phyloP scores from a whole-genome alignment of 2,797 vertebrate species.

The Galago senegalensis region DNA sequence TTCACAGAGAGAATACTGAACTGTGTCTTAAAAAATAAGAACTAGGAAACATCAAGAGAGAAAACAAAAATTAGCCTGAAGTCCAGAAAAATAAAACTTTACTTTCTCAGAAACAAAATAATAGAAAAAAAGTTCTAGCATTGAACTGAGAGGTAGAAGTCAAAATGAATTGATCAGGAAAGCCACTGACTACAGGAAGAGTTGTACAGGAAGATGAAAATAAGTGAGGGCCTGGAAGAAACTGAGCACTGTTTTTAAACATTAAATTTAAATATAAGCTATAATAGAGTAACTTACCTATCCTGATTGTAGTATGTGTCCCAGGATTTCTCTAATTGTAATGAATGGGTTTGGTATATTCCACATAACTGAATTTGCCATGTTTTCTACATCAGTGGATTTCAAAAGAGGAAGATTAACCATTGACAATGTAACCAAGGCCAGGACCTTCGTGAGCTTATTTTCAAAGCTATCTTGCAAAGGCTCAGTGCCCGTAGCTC shows the following conservation, averaged over 20 bases:
- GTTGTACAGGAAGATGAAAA: not conserved
- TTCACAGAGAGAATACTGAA: conserved; percentile 14
- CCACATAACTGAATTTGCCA: not conserved
- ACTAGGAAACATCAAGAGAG: not conserved
- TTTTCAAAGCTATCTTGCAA: not conserved
- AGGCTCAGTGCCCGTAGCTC: not conserved
- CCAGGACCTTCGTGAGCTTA: not conserved
- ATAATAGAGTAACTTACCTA: not conserved
- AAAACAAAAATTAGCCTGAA: not conserved
- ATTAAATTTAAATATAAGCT: not conserved
- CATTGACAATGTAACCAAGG: not conserved
- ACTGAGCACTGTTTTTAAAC: not conserved
- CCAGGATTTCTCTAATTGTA: not conserved
- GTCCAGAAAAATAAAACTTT: not conserved
- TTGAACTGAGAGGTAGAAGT: not conserved
- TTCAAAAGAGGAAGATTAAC: not conserved
- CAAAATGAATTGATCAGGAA: not conserved
- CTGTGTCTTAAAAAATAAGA: not conserved
- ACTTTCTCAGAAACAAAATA: not conserved
- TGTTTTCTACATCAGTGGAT: not conserved
- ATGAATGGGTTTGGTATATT: not conserved
- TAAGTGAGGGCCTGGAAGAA: not conserved
- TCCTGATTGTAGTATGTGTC: not conserved
- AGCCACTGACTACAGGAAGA: not conserved
- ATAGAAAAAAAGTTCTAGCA: not conserved